phyloP scores from a whole-genome alignment of 2,888 invertebrate genomes.

The Lysandra bellargus region DNA sequence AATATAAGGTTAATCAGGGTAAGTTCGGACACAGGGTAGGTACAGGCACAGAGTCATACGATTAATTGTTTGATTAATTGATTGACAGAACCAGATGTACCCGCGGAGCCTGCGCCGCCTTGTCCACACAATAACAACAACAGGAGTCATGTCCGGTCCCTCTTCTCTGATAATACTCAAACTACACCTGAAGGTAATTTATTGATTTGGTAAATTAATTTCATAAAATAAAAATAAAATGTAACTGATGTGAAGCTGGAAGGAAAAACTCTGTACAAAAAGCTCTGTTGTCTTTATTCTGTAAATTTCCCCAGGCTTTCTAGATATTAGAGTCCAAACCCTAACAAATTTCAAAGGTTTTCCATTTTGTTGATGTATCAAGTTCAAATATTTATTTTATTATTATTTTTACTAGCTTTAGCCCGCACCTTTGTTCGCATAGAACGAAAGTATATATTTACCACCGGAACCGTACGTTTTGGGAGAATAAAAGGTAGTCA shows the following conservation, averaged over 20 bases:
- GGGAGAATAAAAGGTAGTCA: constrained; percentile 7
- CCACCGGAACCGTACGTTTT: constrained; percentile 18
- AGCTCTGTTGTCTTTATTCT: too few species aligned
- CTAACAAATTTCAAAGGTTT: too few species aligned
- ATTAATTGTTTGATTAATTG: not conserved
- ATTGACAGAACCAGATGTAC: constrained; percentile 83
- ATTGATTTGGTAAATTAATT: not conserved
- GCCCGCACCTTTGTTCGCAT: constrained; percentile 2
- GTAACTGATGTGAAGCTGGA: too few species aligned
- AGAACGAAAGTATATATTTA: constrained; percentile 18
- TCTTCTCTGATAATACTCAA: constrained; percentile 70
- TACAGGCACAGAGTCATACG: too few species aligned
- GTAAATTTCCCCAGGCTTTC: too few species aligned
- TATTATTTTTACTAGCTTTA: constrained; percentile 6
- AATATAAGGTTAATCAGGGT: too few species aligned
- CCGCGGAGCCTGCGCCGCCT: constrained; percentile 85
- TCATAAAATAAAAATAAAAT: not conserved
- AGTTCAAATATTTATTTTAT: not conserved
- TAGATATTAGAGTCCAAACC: too few species aligned
- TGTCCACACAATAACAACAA: constrained; percentile 67
- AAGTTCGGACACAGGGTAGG: too few species aligned
- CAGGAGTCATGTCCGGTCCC: constrained; percentile 60
- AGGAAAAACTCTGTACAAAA: too few species aligned
- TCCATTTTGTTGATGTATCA: not conserved
- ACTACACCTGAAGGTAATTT: constrained; percentile 69